A percentile compares a stretch with the other conserved stretches of the same genome.
These are phyloP conservation scores for Xiphophorus couchianus DNA, from an alignment of 2,113 vertebrate species.

Conservation along the genomic window DNA sequence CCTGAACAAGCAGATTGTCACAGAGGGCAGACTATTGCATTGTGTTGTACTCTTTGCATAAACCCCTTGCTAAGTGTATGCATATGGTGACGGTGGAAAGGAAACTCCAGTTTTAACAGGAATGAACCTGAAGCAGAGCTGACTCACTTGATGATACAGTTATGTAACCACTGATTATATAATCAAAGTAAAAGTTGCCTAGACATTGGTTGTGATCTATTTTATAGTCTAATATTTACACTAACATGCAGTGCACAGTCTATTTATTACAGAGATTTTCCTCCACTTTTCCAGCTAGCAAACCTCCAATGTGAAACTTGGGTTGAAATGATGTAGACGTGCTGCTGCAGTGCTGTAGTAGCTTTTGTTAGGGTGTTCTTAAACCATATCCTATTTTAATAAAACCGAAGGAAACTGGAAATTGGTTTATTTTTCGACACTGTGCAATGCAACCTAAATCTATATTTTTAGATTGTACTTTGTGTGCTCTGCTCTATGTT, in stretches of 20 bases:
- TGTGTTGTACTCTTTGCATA: neutral
- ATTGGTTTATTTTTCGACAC: conserved; percentile 1
- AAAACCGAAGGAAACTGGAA: neutral
- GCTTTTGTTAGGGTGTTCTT: neutral
- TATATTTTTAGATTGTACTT: conserved; percentile 52
- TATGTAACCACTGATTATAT: neutral
- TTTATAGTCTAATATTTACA: neutral
- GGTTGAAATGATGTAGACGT: neutral
- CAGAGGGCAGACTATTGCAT: neutral
- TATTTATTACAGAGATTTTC: neutral
- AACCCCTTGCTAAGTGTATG: neutral
- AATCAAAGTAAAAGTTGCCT: neutral
- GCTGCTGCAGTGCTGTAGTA: neutral
- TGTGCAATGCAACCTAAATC: conserved; percentile 43
- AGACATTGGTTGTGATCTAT: neutral
- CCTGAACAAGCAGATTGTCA: neutral
- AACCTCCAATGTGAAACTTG: neutral
- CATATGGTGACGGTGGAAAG: neutral
- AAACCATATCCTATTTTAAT: neutral
- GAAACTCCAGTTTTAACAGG: neutral
- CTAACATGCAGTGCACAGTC: neutral
- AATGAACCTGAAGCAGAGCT: neutral
- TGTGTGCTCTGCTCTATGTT: conserved; percentile 63
- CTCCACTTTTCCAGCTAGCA: too few species aligned
- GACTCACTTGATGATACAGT: neutral